A percentile compares a stretch with the other conserved stretches of the same genome.
phyloP scores from a whole-genome alignment of 2,797 vertebrate genomes.

The Anguilla marmorata region DNA sequence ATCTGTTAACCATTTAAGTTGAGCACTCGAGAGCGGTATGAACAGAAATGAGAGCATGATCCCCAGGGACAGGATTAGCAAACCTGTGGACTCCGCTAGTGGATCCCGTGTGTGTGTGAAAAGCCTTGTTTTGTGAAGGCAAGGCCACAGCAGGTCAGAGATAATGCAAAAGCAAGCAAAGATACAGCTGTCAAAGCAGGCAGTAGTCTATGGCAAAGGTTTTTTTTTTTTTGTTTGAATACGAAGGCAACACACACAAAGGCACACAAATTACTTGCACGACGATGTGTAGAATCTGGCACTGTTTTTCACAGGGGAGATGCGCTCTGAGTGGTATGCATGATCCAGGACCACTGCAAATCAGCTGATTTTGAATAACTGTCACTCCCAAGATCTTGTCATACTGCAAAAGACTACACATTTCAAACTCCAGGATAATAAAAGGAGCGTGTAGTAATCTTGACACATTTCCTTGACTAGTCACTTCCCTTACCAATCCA shows the following conservation, averaged over 20 bases:
- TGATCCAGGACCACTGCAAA: not conserved
- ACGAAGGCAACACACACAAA: not conserved
- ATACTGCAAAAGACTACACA: not conserved
- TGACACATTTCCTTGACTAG: not conserved
- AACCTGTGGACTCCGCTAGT: not conserved
- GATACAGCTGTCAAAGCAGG: too few relatives aligned
- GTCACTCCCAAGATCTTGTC: not conserved
- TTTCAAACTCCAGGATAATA: not conserved
- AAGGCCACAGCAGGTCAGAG: not conserved
- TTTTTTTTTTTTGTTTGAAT: not conserved
- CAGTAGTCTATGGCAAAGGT: not conserved
- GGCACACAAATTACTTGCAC: not conserved
- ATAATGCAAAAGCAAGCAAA: constrained; percentile 3
- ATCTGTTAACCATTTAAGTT: not conserved
- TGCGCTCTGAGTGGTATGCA: not conserved
- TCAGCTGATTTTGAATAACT: not conserved
- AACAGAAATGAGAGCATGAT: not conserved
- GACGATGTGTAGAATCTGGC: not conserved
- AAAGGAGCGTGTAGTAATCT: not conserved
- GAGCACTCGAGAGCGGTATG: not conserved
- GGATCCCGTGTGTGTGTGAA: not conserved
- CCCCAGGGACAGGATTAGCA: not conserved
- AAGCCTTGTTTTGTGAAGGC: not conserved
- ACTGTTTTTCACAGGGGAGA: not conserved
- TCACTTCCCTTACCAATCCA: not conserved